Evolutionary conservation across 1,140 invertebrate genomes (phyloP).

Genomic region (Temnothorax nylanderi): DNA sequence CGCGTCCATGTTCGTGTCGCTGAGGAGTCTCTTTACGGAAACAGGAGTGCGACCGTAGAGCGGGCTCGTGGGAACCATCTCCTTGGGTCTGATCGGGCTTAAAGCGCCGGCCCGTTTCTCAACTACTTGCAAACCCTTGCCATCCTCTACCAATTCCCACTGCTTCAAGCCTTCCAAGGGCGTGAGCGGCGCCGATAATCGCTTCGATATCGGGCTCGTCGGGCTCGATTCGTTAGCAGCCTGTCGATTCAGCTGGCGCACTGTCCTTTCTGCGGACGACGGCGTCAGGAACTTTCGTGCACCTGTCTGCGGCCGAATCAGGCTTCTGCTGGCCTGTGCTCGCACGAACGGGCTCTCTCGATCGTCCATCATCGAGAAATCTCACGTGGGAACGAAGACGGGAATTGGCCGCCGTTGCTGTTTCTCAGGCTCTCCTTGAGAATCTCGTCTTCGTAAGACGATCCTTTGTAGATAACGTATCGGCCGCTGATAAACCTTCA

Average conservation of each 20-base stretch:
- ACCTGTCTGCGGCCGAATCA: slow-evolving; percentile 40
- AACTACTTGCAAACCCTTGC: slow-evolving; percentile 74
- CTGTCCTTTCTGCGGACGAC: slow-evolving; percentile 22
- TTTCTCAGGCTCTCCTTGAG: neutral
- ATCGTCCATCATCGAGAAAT: slow-evolving; percentile 62
- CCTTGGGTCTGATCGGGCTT: neutral
- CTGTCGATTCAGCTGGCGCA: slow-evolving; percentile 25
- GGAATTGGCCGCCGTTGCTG: neutral
- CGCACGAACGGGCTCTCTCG: slow-evolving; percentile 63
- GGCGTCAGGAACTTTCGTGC: slow-evolving; percentile 27
- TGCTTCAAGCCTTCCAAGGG: slow-evolving; percentile 76
- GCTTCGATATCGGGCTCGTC: slow-evolving; percentile 2
- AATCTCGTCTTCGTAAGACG: neutral
- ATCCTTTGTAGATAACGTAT: slow-evolving; percentile 30
- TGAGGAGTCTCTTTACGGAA: slow-evolving; percentile 1
- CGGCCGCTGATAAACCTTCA: slow-evolving; percentile 21
- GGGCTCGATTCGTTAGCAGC: slow-evolving; percentile 37
- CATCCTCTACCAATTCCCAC: slow-evolving; percentile 78
- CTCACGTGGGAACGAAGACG: neutral
- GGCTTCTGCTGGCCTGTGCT: slow-evolving; percentile 56
- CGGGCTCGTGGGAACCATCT: neutral
- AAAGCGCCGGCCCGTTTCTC: slow-evolving; percentile 62
- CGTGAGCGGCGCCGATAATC: slow-evolving; percentile 35
- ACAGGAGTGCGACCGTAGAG: neutral
- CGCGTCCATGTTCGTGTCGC: slow-evolving; percentile 25